phyloP scores from a whole-genome alignment of 2,888 invertebrate genomes.

The Electrophaes corylata region DNA sequence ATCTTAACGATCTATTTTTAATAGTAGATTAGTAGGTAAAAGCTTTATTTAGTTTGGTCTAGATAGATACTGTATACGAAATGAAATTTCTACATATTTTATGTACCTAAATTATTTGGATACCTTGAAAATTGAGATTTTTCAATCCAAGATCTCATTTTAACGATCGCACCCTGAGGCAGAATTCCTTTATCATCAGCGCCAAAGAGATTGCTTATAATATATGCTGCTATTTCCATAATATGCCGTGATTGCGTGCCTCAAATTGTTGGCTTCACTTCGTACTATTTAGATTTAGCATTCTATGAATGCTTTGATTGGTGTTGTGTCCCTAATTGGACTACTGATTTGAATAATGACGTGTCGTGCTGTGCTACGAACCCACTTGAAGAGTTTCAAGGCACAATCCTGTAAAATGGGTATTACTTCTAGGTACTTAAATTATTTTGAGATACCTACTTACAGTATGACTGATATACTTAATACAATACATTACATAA shows the following conservation, averaged over 20 bases:
- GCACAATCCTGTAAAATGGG: neutral
- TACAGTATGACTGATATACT: too few relatives aligned
- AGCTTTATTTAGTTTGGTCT: too few relatives aligned
- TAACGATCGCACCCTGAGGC: constrained; percentile 62
- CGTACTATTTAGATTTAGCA: constrained; percentile 48
- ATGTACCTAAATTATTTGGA: too few relatives aligned
- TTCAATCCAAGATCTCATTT: constrained; percentile 40
- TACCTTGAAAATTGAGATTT: constrained; percentile 21
- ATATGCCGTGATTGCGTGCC: constrained; percentile 62
- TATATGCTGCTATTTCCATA: constrained; percentile 50
- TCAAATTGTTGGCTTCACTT: constrained; percentile 54
- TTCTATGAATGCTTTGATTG: constrained; percentile 47
- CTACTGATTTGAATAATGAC: constrained; percentile 31
- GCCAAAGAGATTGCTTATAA: constrained; percentile 54
- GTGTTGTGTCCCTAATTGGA: constrained; percentile 27
- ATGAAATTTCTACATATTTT: too few relatives aligned
- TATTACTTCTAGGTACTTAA: too few relatives aligned
- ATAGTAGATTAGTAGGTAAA: too few relatives aligned
- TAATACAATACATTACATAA: too few relatives aligned
- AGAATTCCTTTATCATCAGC: constrained; percentile 42
- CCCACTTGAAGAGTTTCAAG: too few relatives aligned
- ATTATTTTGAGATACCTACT: too few relatives aligned
- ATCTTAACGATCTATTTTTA: too few relatives aligned
- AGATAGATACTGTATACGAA: too few relatives aligned
- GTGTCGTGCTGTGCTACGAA: constrained; percentile 18